Base-by-base conservation (phyloP, 2,797 vertebrate genomes). In the Smutsia gigantea region DNA sequence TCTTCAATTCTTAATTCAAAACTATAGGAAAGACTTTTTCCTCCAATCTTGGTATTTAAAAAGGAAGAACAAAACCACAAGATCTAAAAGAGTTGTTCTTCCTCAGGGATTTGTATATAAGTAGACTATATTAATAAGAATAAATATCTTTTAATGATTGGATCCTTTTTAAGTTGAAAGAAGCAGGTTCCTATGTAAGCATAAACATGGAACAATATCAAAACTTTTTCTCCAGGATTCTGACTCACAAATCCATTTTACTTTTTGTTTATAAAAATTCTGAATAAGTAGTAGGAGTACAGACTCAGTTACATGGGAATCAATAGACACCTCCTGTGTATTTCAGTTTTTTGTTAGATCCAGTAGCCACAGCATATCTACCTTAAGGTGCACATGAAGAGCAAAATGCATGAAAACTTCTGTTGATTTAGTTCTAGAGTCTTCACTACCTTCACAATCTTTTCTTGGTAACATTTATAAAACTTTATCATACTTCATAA, bases 401-500 rank as follows among this genome's bases (percentile, higher is more conserved):
- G 21, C 42, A 66, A 83, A 74, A 74, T 18, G 4, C 29, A 31
- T 63, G 53, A 71, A 71, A 59, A 75, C 15, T 86, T 59, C 7
- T 25, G 21, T 17, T 66, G 49, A 83, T 39, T 72, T 74, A 74
- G 27, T 83, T 92, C 25, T 29, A 77, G 31, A 25, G 17, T 68
- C 53, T 66, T n/a, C 4, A 78, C 12, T 59, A 31, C 39, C 57
- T 10, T 31, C 46, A 49, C 4, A 63, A 27, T 6, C 34, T 34
- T 27, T n/a, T 69, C 39, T 57, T 25, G 49, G 14, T 42, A 98
- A 98, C 96, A 98, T 59, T 95, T 89, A 57, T 92, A 85, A 89
- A 85, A 92, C 66, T 94, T 95, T 88, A 97, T 31, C 71, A 85
- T 92, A 87, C 89, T 97, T 79, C 95, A 96, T 86, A 96, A 96